These are phyloP conservation scores for Thera obeliscata DNA, from an alignment of 2,888 invertebrate genomes.

Conservation along the genomic window DNA sequence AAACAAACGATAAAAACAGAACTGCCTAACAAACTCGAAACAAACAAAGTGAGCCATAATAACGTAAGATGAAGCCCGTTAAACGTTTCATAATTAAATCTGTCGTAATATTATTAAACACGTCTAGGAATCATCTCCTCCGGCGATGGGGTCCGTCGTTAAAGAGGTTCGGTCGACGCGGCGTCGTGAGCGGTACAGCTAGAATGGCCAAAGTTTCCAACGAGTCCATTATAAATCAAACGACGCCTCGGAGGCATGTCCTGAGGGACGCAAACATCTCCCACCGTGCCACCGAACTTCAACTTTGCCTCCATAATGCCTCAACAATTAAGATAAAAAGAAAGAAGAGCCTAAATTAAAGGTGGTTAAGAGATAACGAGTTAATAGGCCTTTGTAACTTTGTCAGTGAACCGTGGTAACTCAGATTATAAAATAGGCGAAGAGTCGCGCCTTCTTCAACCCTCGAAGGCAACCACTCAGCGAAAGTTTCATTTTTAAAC, in stretches of 20 bases:
- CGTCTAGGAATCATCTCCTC: slow-evolving; percentile 83
- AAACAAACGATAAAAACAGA: slow-evolving; percentile 43
- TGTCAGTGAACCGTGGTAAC: slow-evolving; percentile 53
- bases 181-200: slow-evolving; percentile 52
- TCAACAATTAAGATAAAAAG: slow-evolving; percentile 85
- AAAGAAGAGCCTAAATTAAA: slow-evolving; percentile 82
- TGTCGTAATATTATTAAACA: slow-evolving; percentile 84
- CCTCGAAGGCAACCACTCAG: slow-evolving; percentile 14
- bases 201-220: slow-evolving; percentile 83
- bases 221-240: slow-evolving; percentile 85
- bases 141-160: slow-evolving; percentile 82
- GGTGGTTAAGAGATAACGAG: slow-evolving; percentile 83
- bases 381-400: slow-evolving; percentile 77
- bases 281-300: slow-evolving; percentile 75
- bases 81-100: slow-evolving; percentile 83
- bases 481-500: slow-evolving; percentile 6
- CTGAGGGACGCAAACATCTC: slow-evolving; percentile 80
- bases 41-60: slow-evolving; percentile 68
- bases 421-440: slow-evolving; percentile 38
- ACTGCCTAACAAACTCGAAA: slow-evolving; percentile 54
- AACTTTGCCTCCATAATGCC: slow-evolving; percentile 82
- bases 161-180: slow-evolving; percentile 74
- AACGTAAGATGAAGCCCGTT: slow-evolving; percentile 71
- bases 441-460: slow-evolving; percentile 22
- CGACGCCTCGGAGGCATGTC: slow-evolving; percentile 83